Conservation (phyloP, 2,113 vertebrate species). For the Apaloderma vittatum region DNA sequence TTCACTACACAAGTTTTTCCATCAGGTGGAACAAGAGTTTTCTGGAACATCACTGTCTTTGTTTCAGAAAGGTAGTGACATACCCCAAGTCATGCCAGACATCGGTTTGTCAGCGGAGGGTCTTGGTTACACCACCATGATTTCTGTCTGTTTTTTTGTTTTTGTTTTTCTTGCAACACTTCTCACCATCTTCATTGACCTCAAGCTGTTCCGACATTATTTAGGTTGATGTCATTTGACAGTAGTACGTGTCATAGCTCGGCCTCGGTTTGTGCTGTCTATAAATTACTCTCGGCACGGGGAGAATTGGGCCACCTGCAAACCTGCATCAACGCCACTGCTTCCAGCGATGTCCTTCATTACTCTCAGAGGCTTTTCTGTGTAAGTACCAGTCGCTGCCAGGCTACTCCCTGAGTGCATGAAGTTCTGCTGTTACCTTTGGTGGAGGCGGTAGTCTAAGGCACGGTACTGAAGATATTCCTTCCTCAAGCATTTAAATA, state of each 20-base stretch:
- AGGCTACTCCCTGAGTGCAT: neutral
- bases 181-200: neutral
- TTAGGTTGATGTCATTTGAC: neutral
- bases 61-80: neutral
- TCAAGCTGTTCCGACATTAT: neutral
- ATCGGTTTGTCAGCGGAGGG: fast-evolving
- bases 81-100: neutral
- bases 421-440: neutral
- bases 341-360: neutral
- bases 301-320: neutral
- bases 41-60: neutral
- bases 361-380: neutral
- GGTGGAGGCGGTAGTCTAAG: neutral
- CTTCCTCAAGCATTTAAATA: neutral
- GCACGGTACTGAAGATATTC: neutral
- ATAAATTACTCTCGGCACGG: neutral
- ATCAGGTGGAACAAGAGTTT: neutral
- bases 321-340: fast-evolving
- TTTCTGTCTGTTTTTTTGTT: neutral
- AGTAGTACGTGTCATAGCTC: neutral
- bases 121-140: neutral
- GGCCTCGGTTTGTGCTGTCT: neutral
- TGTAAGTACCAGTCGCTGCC: neutral
- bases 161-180: fast-evolving
- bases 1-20: neutral